These are phyloP conservation scores for Phaenicophaeus curvirostris DNA, from an alignment of 2,797 vertebrate genomes.

Conservation along the genomic window DNA sequence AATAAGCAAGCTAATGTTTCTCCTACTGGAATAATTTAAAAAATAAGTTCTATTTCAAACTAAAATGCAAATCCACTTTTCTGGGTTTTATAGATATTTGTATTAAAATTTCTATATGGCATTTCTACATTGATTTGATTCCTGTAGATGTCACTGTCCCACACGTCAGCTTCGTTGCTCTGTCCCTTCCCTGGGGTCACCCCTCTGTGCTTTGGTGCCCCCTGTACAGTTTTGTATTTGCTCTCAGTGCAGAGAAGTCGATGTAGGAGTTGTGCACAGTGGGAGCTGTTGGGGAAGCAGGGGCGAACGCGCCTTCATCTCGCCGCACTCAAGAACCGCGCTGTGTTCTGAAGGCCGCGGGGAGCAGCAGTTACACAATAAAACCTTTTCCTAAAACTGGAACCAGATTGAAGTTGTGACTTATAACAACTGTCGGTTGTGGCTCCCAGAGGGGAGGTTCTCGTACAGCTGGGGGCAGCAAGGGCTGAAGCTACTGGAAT, in stretches of 20 bases:
- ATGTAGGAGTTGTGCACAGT: neutral
- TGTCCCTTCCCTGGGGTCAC: neutral
- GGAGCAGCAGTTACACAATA: conserved; percentile 50
- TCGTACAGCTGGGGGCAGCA: accelerated
- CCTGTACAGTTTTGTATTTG: conserved; percentile 25
- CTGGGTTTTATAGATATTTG: conserved; percentile 64
- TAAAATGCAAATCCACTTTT: conserved; percentile 24
- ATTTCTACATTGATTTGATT: neutral
- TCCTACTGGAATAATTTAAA: conserved; percentile 24
- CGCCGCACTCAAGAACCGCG: neutral
- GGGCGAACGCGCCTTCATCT: conserved; percentile 64
- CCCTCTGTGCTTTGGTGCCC: neutral
- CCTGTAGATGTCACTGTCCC: neutral
- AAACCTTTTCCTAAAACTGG: conserved; percentile 47
- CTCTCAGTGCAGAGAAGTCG: neutral
- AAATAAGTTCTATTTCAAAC: conserved; percentile 10
- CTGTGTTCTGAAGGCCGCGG: neutral
- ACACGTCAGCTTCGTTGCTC: conserved; percentile 8
- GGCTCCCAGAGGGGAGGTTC: accelerated
- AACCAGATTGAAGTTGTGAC: accelerated
- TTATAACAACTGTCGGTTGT: neutral
- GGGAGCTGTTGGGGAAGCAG: conserved; percentile 12
- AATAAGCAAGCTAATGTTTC: neutral
- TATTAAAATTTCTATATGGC: conserved; percentile 62
- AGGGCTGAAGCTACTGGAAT: neutral